Conservation (phyloP, 1,140 invertebrate species). For the Drosophila lini region DNA sequence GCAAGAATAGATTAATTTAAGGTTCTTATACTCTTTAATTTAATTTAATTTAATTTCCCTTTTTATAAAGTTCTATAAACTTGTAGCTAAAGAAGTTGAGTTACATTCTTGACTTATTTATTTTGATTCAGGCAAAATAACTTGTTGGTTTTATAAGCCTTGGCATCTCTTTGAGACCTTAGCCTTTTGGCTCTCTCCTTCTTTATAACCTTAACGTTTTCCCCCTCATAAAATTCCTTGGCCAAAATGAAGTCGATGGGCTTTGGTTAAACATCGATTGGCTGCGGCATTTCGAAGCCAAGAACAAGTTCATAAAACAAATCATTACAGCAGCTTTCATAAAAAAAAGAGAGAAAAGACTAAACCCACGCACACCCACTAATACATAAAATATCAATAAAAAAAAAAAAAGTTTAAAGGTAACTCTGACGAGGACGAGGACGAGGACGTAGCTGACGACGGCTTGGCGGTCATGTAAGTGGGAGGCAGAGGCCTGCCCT, state of each 20-base stretch:
- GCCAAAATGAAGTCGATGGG: constrained; percentile 28
- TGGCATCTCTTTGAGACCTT: constrained; percentile 9
- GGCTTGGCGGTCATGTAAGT: constrained; percentile 57
- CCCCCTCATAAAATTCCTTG: constrained; percentile 14
- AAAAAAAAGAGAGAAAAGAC: constrained; percentile 54
- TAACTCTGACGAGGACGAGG: constrained; percentile 57
- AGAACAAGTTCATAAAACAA: constrained; percentile 78
- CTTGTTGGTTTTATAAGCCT: constrained; percentile 13
- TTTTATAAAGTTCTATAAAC: not conserved
- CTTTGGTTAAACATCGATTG: constrained; percentile 27
- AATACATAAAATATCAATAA: constrained; percentile 83
- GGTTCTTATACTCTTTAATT: not conserved
- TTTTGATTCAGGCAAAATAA: not conserved
- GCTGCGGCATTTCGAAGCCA: constrained; percentile 12
- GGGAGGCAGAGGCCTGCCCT: constrained; percentile 1
- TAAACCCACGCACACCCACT: constrained; percentile 21
- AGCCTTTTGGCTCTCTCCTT: not conserved
- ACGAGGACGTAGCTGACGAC: constrained; percentile 21
- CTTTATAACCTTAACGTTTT: not conserved
- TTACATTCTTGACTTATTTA: not conserved
- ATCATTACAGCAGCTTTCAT: constrained; percentile 80
- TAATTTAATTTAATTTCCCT: not conserved
- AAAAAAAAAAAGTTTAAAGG: constrained; percentile 78
- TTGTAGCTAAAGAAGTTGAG: no score
- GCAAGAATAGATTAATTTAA: not conserved